These are phyloP conservation scores for Rattus norvegicus DNA, from an alignment of 2,113 vertebrate species.

Conservation along the genomic window GRCr8 NC_086020.1:211253001-211253500, in stretches of 20 bases:
- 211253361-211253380: background rate
- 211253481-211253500: background rate
- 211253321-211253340: background rate
- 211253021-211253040: background rate
- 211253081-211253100: background rate
- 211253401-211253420: background rate
- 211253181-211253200: background rate
- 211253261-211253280: background rate
- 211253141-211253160: too few relatives aligned
- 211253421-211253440: background rate
- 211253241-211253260: background rate
- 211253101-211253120: background rate
- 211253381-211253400: slow-evolving; percentile 5
- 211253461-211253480: background rate
- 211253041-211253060: background rate
- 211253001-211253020: background rate
- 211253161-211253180: background rate
- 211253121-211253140: too few relatives aligned
- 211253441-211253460: background rate
- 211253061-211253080: background rate
- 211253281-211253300: background rate
- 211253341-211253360: background rate
- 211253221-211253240: background rate
- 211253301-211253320: background rate
- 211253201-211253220: background rate